Conservation (phyloP, 2,113 vertebrate genomes). For the Aphyosemion australe region DNA sequence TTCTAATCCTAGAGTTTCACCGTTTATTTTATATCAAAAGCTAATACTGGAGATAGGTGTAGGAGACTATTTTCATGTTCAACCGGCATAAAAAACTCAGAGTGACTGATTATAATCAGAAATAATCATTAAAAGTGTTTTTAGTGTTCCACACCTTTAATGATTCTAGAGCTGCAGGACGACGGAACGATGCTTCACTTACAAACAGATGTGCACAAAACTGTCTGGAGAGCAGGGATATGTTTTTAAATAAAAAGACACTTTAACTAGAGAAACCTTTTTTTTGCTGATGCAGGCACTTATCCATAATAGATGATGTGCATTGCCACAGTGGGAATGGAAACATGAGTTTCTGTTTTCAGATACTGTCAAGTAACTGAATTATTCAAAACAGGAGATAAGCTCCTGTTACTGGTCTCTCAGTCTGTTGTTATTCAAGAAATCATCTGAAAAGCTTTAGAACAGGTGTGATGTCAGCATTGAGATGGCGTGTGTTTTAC, state of each 20-base stretch:
- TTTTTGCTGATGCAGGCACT: neutral
- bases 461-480: neutral
- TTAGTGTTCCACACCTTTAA: too few relatives aligned
- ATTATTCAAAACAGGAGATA: constrained; percentile 61
- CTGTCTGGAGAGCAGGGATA: too few relatives aligned
- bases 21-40: too few relatives aligned
- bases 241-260: too few relatives aligned
- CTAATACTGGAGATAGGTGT: too few relatives aligned
- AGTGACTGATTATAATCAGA: too few relatives aligned
- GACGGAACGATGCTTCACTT: neutral
- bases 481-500: constrained; percentile 71
- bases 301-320: constrained; percentile 38
- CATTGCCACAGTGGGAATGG: constrained; percentile 15
- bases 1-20: too few relatives aligned
- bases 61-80: too few relatives aligned
- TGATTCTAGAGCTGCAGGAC: neutral
- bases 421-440: neutral
- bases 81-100: too few relatives aligned
- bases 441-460: neutral
- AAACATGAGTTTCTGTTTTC: constrained; percentile 46
- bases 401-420: constrained; percentile 21
- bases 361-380: constrained; percentile 20
- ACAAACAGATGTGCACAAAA: too few relatives aligned
- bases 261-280: neutral
- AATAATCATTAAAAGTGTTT: too few relatives aligned